Evolutionary conservation across 2,797 vertebrate genomes (phyloP), one percentile per base, ranked within the genome.

Genomic region (Anisognathus igniventris): DNA sequence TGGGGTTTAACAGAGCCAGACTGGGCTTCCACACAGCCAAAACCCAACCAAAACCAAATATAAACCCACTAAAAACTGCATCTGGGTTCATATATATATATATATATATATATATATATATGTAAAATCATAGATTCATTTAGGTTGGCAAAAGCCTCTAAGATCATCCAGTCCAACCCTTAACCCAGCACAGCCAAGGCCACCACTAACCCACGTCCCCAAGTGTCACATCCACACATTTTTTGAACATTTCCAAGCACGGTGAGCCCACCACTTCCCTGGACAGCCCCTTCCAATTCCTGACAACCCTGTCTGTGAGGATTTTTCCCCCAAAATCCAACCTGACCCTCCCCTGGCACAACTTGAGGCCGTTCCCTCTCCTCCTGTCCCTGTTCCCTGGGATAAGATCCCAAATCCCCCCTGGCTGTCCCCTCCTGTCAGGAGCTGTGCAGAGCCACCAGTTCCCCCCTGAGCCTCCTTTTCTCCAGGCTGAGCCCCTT

Each of bases 341-440:
- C 0, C 3, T 12, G 0, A 4, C 0, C 15, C 44, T n/a, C 8
- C 23, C 8, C 44, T 39, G 51, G 58, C 17, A 0, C 44, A 79
- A 2, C 51, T 3, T 58, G 58, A 35, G 54, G 30, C n/a, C 0
- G 0, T 51, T 79, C 21, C 39, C 60, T 51, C 60, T 66, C 8
- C 15, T 87, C 50, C 66, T 78, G 37, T 44, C 51, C n/a, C 28
- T 57, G 50, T 30, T 50, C 57, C 73, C 65, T 50, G 57, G 4
- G 5, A 31, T 27, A 44, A 79, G 3, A 65, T 7, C 37, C 37
- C 0, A 0, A 64, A 8, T 24, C 12, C 8, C 10, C 16, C 22
- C 19, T 1, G 2, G 28, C 35, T 65, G 39, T 35, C 23, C 28
- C 24, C 67, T 87, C 75, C 58, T 79, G 16, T 1, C 76, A 73